Evolutionary conservation across 2,113 vertebrate genomes (phyloP), one percentile per base, ranked within the genome.

Genomic region (Casuarius casuarius): DNA sequence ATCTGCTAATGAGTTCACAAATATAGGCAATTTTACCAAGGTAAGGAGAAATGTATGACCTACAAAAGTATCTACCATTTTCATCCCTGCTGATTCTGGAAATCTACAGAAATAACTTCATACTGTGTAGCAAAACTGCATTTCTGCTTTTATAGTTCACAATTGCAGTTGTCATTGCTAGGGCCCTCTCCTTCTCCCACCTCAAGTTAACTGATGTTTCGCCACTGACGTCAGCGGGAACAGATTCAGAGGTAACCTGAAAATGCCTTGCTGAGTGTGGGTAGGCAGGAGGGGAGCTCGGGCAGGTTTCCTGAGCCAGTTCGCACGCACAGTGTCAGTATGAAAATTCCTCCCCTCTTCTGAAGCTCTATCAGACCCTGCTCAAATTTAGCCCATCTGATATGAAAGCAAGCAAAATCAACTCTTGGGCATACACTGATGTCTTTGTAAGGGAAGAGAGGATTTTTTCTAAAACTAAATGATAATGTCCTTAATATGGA

Each of bases 241-340:
- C 1, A 1, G 26, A 16, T 61, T 49, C 62, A 65, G 31, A 22
- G 0, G 0, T 5, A 35, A 10, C 46, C 40, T 26, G 62, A 58
- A 74, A 92, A 76, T 6, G 13, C n/a, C n/a, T 40, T 63, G 14
- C 9, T 0, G 0, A 28, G 33, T 33, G 17, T 5, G 29, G 19
- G 33, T 16, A 38, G 75, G 75, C 22, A 15, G 35, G 15, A 33
- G 19, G 16, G 48, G 38, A 92, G 42, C 44, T 73, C 78, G 51
- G 31, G 28, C 78, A 52, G 12, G 20, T 56, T n/a, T 73, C 35
- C 65, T 73, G 61, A 0, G 0, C 42, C 31, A 66, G 12, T 62
- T 88, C 61, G 25, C 54, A 29, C n/a, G 42, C 29, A 8, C 7
- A 22, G 4, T 8, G 71, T 29, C 19, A 33, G 35, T 9, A 77